A percentile compares a stretch with the other conserved stretches of the same genome.
phyloP scores from a whole-genome alignment of 2,113 vertebrate genomes.

The Engraulis encrasicolus region DNA sequence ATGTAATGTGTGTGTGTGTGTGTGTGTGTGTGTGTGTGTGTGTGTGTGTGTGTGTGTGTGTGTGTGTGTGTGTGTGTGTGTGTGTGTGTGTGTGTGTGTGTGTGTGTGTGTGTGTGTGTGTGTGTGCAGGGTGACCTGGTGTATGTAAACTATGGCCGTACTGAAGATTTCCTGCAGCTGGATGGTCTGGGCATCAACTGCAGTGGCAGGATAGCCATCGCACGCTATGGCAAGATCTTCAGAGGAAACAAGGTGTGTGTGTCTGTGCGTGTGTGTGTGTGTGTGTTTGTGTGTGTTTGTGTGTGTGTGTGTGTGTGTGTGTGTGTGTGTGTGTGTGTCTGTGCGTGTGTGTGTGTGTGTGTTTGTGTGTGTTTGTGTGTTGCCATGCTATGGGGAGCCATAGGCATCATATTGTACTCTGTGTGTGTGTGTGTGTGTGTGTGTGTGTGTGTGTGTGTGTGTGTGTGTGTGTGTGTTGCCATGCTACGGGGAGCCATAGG shows the following conservation, averaged over 20 bases:
- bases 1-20: background rate
- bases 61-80: background rate
- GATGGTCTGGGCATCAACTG: constrained; percentile 84
- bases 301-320: background rate
- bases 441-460: too few relatives aligned
- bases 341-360: too few relatives aligned
- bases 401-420: background rate
- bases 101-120: background rate
- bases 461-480: too few relatives aligned
- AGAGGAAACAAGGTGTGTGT: constrained; percentile 90
- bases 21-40: background rate
- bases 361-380: too few relatives aligned
- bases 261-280: background rate
- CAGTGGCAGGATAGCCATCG: constrained; percentile 90
- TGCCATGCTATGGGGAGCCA: background rate
- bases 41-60: background rate
- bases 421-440: too few relatives aligned
- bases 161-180: constrained; percentile 88
- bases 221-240: constrained; percentile 95
- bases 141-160: constrained; percentile 88
- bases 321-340: constrained; percentile 13
- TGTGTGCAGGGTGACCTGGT: too few relatives aligned
- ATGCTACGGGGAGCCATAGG: too few relatives aligned
- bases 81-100: background rate
- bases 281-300: background rate